Conservation (phyloP, 2,113 vertebrate species). For the Poicephalus gulielmi region DNA sequence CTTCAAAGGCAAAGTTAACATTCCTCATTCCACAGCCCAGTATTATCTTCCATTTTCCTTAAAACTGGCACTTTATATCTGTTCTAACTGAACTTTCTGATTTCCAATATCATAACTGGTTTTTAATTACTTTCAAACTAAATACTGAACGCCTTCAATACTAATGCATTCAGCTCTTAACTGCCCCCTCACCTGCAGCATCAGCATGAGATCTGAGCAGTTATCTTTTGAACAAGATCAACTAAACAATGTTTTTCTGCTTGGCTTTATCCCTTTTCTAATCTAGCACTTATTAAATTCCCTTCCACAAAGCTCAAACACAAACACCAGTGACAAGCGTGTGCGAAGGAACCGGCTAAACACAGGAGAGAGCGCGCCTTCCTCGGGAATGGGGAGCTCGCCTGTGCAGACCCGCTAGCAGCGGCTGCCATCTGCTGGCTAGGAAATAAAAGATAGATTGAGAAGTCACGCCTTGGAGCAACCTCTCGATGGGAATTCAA, state of each 20-base stretch:
- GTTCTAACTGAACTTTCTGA: neutral
- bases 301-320: neutral
- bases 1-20: neutral
- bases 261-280: neutral
- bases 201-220: neutral
- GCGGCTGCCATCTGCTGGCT: constrained; percentile 43
- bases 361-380: neutral
- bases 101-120: neutral
- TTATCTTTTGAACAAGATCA: neutral
- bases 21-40: neutral
- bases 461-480: neutral
- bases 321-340: neutral
- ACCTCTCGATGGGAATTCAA: fast-evolving
- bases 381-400: neutral
- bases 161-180: neutral
- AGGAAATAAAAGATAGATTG: neutral
- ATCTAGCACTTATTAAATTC: neutral
- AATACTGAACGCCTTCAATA: neutral
- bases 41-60: neutral
- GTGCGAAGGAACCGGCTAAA: neutral
- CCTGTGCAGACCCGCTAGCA: fast-evolving
- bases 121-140: neutral
- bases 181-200: neutral
- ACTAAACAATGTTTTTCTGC: neutral
- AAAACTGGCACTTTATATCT: neutral